Evolutionary conservation across 2,797 vertebrate species (phyloP), one percentile per base, ranked within the genome.

Genomic region (Argyrosomus regius): DNA sequence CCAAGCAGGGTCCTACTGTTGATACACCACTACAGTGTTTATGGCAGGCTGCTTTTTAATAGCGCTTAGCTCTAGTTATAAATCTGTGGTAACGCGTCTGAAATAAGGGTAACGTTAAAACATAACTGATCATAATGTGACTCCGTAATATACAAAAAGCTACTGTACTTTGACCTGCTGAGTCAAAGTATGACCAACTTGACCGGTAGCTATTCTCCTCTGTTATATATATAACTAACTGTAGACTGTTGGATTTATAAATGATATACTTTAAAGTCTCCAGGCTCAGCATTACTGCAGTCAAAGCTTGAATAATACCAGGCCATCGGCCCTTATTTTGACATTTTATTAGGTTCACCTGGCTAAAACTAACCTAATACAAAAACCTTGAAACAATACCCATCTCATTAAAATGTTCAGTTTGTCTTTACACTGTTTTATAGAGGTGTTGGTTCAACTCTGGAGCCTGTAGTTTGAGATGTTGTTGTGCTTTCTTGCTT

Each of bases 71-170:
- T 6, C 31, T 31, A 1, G 8, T 22, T 17, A 20, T 2, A 24
- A 3, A 54, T 45, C 12, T 26, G n/a, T 43, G 31, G 10, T 8
- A 71, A 77, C 39, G 57, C 31, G 20, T 79, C 54, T 48, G 62
- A 74, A 41, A 68, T 77, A 1, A 63, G 4, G 18, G n/a, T 35
- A 35, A 35, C 7, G 35, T 35, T 18, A 13, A 53, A 70, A 28
- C 14, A 14, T 31, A 1, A n/a, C 2, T 43, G 18, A 66, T 48
- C 31, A 3, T 28, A 17, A 22, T 18, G 41, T 53, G 26, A 13
- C 20, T 56, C 17, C 3, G 3, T 24, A 1, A 17, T 60, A 58
- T 53, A 41, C 5, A 4, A 0, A 31, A 69, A 52, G 26, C 17
- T 18, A 6, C 18, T 53, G 62, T 12, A n/a, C 45, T 46, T 24